These are phyloP conservation scores for Eupleurogrammus muticus DNA, from an alignment of 2,797 vertebrate genomes.

Conservation along the genomic window DNA sequence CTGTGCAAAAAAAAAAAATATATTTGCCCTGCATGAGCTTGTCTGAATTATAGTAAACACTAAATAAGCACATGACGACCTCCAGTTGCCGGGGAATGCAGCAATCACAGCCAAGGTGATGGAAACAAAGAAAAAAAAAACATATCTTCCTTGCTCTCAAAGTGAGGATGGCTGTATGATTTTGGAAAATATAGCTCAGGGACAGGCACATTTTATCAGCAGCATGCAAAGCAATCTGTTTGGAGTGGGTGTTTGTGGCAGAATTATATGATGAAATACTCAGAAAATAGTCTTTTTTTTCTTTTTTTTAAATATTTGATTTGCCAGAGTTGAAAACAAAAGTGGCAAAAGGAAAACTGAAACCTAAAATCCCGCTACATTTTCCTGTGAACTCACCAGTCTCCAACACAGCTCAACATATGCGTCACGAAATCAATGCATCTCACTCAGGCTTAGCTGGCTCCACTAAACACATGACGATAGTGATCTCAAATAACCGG, in stretches of 20 bases:
- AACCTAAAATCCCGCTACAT: neutral
- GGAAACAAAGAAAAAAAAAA: slow-evolving; percentile 46
- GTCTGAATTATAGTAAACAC: slow-evolving; percentile 43
- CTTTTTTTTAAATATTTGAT: slow-evolving; percentile 21
- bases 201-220: slow-evolving; percentile 60
- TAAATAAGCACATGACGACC: slow-evolving; percentile 54
- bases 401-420: slow-evolving; percentile 2
- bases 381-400: neutral
- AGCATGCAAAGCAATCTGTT: slow-evolving; percentile 42
- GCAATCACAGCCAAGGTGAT: slow-evolving; percentile 37
- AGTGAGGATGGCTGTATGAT: slow-evolving; percentile 48
- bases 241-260: slow-evolving; percentile 25
- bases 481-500: neutral
- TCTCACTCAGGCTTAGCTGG: neutral
- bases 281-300: slow-evolving; percentile 23
- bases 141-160: slow-evolving; percentile 31
- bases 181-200: slow-evolving; percentile 60
- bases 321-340: slow-evolving; percentile 30
- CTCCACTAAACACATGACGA: neutral
- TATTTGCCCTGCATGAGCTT: neutral
- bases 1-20: neutral
- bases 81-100: slow-evolving; percentile 34
- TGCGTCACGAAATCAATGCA: neutral
- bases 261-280: slow-evolving; percentile 44
- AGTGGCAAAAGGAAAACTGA: slow-evolving; percentile 12